Base-by-base conservation (phyloP, 1,140 invertebrate genomes). In the Andricus grossulariae region DNA sequence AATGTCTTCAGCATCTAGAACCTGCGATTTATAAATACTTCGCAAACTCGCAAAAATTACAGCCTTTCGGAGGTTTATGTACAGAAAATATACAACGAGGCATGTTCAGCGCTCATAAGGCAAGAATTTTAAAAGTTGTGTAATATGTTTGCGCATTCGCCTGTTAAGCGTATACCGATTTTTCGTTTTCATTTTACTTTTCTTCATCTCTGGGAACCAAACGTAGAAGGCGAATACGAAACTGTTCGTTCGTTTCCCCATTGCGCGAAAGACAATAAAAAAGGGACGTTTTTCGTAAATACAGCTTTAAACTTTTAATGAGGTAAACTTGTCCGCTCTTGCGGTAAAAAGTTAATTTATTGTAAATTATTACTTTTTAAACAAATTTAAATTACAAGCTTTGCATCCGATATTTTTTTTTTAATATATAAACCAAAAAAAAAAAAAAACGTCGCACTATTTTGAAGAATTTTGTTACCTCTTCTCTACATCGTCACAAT, bases 171-270 rank as follows among this genome's bases (percentile, higher is more conserved):
- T 60, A 60, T 10, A 8, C 32, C n/a, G 52, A 54, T 54, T 54
- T 19, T 54, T 54, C 52, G n/a, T 66, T 66, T 66, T 66, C 60
- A 39, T 66, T 39, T 39, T 39, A 25, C 21, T 45, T 66, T 45
- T 5, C 57, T 21, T 32, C 21, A 6, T 15, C 25, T 66, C 39
- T 45, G 15, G 15, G 15, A 39, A 16, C 21, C 16, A 39, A 45
- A 66, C 60, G 16, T 57, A 13, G 10, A 10, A 60, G 25, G 25
- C 16, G 12, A 32, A 32, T 19, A 45, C n/a, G 32, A 66, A 66
- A 66, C 25, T 66, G 7, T 66, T 39, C 10, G 25, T 16, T 39
- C 60, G 25, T 66, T 16, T 39, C 16, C 15, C 21, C 13, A 66
- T 66, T 39, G 13, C 13, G 15, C 39, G 39, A 11, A 45, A 66